Base-by-base conservation (phyloP, 2,888 invertebrate species). In the Trisateles emortualis region DNA sequence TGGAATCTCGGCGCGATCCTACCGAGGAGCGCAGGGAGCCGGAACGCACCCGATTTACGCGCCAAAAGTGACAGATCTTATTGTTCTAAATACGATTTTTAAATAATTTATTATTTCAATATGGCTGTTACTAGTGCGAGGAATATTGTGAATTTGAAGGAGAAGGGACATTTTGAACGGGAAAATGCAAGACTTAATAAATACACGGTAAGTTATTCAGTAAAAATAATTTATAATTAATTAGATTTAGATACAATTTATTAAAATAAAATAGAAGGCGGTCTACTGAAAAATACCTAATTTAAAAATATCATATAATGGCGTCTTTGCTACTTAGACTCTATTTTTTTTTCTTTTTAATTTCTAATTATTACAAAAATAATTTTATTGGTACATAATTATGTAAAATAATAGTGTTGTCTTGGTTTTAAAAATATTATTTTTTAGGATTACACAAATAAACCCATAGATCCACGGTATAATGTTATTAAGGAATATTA, bases 91-190 rank as follows among this genome's bases (percentile, higher is more conserved):
- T 76, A 74, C 68, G 56, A 59, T 57, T 65, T 64, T 60, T 58
- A 49, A 40, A 53, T 47, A 24, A 39, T 53, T 69, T 50, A 36
- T 36, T 52, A 68, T 66, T 66, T 75, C 76, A 85, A 78, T 72
- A 92, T 92, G 92, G 90, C 91, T 80, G 84, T 92, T 76, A 79
- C 89, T 48, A 90, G 90, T 89, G 86, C 86, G 58, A 84, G 87
- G 72, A 84, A 72, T 65, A 84, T 90, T 76, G 87, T 92, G 81
- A 87, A 82, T 63, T 71, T 91, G 74, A 90, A 92, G 74, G 87
- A 91, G 74, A 84, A 83, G 62, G 83, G 82, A 30, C 90, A 84
- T 74, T 92, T 92, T 62, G 87, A 87, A 59, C 85, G 80, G 61
- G 90, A 90, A 71, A 88, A 88, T 86, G 88, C 81, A 39, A 83